A percentile compares a stretch with the other conserved stretches of the same genome.
Conservation (phyloP, 1,140 invertebrate genomes). For the Pogonus chalceus region DNA sequence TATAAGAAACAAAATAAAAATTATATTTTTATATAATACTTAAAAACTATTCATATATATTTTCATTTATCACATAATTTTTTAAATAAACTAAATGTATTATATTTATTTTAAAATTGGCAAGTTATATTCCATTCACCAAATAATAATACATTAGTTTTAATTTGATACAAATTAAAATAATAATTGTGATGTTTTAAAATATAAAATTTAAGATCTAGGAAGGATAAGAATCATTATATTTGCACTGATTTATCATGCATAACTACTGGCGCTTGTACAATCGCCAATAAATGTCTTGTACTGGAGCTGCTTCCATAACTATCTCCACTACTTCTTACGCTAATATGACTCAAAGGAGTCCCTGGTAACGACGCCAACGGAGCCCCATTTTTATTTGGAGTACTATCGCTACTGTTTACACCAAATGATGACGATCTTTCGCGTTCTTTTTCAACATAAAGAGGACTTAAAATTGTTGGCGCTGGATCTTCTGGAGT, state of each 20-base stretch:
- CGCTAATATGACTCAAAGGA: constrained; percentile 52
- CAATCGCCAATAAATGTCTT: constrained; percentile 47
- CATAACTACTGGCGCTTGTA: constrained; percentile 27
- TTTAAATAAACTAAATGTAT: no score
- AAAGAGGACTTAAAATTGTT: constrained; percentile 38
- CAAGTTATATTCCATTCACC: no score
- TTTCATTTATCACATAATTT: no score
- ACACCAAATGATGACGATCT: constrained; percentile 16
- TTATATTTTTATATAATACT: no score
- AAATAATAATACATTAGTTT: no score
- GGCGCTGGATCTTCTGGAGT: constrained; percentile 58
- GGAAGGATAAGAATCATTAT: no score
- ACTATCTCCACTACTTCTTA: constrained; percentile 60
- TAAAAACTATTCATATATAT: no score
- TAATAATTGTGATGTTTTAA: no score
- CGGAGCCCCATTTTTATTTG: constrained; percentile 6
- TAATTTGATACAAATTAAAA: no score
- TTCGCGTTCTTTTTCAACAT: not conserved
- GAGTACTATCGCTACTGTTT: constrained; percentile 31
- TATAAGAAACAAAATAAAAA: no score
- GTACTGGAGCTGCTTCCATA: constrained; percentile 64
- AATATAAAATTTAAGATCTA: no score
- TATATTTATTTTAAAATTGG: no score
- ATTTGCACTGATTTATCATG: constrained; percentile 18
- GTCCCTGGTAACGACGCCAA: constrained; percentile 40